phyloP scores from a whole-genome alignment of 2,113 vertebrate species.

The Rhinichthys klamathensis region DNA sequence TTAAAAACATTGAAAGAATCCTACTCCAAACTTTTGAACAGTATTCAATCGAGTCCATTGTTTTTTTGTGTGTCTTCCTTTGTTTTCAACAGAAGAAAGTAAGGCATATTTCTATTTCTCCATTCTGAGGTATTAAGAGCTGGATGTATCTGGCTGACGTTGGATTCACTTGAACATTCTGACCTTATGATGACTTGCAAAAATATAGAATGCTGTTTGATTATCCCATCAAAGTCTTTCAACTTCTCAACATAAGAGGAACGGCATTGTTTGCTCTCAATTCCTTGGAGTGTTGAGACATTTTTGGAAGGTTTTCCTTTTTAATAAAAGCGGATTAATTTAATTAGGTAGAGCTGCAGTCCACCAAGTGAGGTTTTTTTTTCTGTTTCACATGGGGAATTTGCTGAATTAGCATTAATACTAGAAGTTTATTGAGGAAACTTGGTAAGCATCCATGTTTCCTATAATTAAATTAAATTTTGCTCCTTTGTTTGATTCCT shows the following conservation, averaged over 20 bases:
- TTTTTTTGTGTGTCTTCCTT: neutral
- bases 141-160: neutral
- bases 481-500: neutral
- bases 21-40: too few species aligned
- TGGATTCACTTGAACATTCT: neutral
- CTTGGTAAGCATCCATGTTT: slow-evolving; percentile 31
- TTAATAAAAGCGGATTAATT: slow-evolving; percentile 58
- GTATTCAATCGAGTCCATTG: neutral
- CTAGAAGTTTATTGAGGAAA: slow-evolving; percentile 47
- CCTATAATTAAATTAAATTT: neutral
- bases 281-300: slow-evolving; percentile 13
- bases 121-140: neutral
- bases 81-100: neutral
- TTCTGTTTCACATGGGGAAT: slow-evolving; percentile 9
- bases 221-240: slow-evolving; percentile 17
- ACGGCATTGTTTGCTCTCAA: slow-evolving; percentile 2
- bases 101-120: neutral
- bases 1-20: too few species aligned
- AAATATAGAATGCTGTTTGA: slow-evolving; percentile 12
- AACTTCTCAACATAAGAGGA: neutral
- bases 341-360: slow-evolving; percentile 50
- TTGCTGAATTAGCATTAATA: slow-evolving; percentile 32
- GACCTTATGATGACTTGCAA: neutral
- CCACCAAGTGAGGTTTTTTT: slow-evolving; percentile 19
- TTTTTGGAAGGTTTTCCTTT: slow-evolving; percentile 22